Evolutionary conservation across 1,140 invertebrate species (phyloP), one percentile per base, ranked within the genome.

Genomic region (Cherax destructor): DNA sequence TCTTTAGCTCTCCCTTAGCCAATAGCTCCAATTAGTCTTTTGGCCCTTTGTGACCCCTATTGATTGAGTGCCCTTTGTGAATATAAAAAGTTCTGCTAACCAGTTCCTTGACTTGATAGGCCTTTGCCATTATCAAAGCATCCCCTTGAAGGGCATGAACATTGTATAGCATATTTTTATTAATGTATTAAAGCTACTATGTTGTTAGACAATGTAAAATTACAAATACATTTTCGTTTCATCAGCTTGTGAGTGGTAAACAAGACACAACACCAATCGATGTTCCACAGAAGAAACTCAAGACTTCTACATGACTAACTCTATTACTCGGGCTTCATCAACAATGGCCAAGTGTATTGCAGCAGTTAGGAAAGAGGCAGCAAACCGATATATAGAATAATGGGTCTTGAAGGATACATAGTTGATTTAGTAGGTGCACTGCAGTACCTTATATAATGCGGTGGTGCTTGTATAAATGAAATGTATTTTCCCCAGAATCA

Each of bases 321-420:
- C 97, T 9, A 98, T 99, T 93, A 98, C 97, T 88, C 95, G 99
- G 94, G 98, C 99, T n/a, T 99, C 99, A 21, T 96, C 97, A 88
- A 99, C 99, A 56, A 99, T 99, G 99, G 98, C 99, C 49, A 99
- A 99, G 95, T 99, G 99, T 95, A 97, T 99, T 78, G 97, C 98
- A 94, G 98, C 99, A 69, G 97, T 97, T 11, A 95, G 96, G 74
- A 98, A 98, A 78, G 92, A 93, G 83, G 88, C 83, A 59, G 52
- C 91, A 21, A 93, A 92, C 76, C 91, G 91, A 52, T 90, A 88
- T 56, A 18, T 78, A 18, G 78, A 85, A 93, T 88, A 94, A 91
- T 93, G 72, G 79, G 3, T 41, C 21, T 65, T n/a, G 50, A 11
- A n/a, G 24, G 11, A 5, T 1, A 49, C 9, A 16, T 47, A n/a